Evolutionary conservation across 2,888 invertebrate genomes (phyloP).

Genomic region (Hetaerina titia): DNA sequence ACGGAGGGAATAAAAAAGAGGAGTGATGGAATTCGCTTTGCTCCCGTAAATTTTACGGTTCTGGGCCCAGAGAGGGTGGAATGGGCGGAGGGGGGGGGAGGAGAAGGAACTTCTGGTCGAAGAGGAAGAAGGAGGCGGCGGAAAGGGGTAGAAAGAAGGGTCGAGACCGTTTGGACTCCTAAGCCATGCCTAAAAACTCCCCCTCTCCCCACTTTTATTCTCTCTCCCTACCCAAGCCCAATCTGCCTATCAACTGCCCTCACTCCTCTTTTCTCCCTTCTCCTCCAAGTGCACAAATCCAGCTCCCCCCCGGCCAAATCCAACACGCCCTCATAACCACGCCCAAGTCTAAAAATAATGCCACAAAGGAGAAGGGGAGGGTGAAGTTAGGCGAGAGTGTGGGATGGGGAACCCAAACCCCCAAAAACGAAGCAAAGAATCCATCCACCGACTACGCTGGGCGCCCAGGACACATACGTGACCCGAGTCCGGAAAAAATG

Average conservation of each 20-base stretch:
- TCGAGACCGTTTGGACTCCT: not conserved
- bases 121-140: not conserved
- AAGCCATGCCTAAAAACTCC: not conserved
- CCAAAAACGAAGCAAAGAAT: constrained; percentile 49
- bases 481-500: not conserved
- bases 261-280: not conserved
- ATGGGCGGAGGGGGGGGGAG: not conserved
- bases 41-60: constrained; percentile 67
- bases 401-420: constrained; percentile 23
- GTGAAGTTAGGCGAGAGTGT: not conserved
- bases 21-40: constrained; percentile 55
- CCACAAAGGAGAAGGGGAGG: not conserved
- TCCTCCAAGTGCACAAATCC: not conserved
- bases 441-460: not conserved
- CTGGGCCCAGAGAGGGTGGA: not conserved
- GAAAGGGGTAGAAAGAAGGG: not conserved
- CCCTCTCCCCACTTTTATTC: not conserved
- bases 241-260: not conserved
- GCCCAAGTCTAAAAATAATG: constrained; percentile 66
- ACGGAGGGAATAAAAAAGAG: constrained; percentile 34
- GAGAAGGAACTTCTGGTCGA: not conserved
- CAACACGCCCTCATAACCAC: constrained; percentile 51
- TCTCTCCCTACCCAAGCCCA: not conserved
- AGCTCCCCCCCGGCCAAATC: constrained; percentile 42
- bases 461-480: constrained; percentile 41